Conservation (phyloP, 2,113 vertebrate species). For the Andinoacara biseriatus region DNA sequence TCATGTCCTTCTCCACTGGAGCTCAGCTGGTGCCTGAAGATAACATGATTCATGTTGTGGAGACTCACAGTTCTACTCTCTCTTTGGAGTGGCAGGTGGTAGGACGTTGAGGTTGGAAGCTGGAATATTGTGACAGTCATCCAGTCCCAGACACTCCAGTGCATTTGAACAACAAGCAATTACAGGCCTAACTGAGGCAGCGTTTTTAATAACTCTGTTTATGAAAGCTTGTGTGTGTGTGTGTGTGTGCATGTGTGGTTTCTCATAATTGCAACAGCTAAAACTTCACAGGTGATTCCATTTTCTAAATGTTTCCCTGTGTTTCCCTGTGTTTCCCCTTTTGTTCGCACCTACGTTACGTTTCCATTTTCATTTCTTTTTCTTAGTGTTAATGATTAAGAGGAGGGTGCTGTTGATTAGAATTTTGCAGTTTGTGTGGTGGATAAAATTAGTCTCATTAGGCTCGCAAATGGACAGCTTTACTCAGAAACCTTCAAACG, state of each 20-base stretch:
- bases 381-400: not conserved
- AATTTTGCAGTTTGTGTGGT: not conserved
- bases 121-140: conserved; percentile 16
- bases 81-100: conserved; percentile 29
- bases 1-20: conserved; percentile 42
- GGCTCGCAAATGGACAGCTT: not conserved
- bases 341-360: not conserved
- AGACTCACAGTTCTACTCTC: conserved; percentile 36
- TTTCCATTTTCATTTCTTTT: conserved; percentile 18
- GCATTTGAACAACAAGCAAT: conserved; percentile 11
- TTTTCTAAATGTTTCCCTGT: not conserved
- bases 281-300: conserved; percentile 1
- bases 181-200: conserved; percentile 3
- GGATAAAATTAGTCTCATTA: not conserved
- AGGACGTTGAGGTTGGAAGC: not conserved
- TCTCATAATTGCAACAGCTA: not conserved
- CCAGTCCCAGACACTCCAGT: conserved; percentile 6
- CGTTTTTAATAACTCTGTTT: not conserved
- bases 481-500: not conserved
- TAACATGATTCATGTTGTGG: conserved; percentile 58
- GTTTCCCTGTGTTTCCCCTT: not conserved
- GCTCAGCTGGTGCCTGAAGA: conserved; percentile 64
- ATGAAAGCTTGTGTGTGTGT: not conserved
- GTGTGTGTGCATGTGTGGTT: not conserved
- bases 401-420: not conserved